phyloP scores from a whole-genome alignment of 2,113 vertebrate genomes.

The Planiliza haematocheilus region DNA sequence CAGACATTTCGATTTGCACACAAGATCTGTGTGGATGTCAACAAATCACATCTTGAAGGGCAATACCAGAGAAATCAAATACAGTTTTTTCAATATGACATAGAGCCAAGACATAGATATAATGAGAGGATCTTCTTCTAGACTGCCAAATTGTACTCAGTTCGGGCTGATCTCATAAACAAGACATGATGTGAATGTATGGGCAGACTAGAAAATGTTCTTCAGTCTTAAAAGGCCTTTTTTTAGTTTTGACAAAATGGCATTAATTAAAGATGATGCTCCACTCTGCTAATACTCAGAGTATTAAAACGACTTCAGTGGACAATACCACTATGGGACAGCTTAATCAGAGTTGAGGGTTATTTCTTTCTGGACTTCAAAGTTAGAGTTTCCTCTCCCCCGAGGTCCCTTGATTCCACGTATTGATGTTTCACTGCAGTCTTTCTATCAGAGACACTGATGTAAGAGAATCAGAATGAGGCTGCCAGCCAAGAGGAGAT shows the following conservation, averaged over 20 bases:
- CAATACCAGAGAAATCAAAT: background rate
- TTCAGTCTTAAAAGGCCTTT: background rate
- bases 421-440: background rate
- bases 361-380: background rate
- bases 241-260: background rate
- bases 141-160: too few relatives aligned
- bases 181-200: background rate
- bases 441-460: background rate
- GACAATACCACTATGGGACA: background rate
- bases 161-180: background rate
- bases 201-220: background rate
- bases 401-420: background rate
- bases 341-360: slow-evolving; percentile 13
- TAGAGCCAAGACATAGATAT: background rate
- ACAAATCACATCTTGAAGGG: background rate
- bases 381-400: background rate
- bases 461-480: slow-evolving; percentile 9
- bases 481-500: background rate
- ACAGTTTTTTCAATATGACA: background rate
- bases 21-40: background rate
- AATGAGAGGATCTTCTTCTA: too few relatives aligned
- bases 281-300: background rate
- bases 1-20: background rate
- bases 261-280: background rate
- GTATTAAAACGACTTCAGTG: background rate